Evolutionary conservation across 2,113 vertebrate genomes (phyloP).

Genomic region (Plotosus lineatus): DNA sequence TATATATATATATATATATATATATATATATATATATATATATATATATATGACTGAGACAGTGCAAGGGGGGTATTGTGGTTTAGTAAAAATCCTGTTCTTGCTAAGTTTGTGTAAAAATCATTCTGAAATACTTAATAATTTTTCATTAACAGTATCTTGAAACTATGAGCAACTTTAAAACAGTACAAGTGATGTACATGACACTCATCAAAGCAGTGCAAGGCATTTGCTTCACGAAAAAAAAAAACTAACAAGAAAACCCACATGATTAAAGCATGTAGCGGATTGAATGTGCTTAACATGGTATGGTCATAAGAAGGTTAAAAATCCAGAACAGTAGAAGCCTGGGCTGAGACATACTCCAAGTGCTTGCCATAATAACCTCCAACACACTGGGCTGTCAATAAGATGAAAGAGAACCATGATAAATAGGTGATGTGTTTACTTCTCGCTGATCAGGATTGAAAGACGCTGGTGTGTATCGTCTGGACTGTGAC

Average conservation of each 20-base stretch:
- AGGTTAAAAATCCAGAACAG: conserved; percentile 8
- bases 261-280: background rate
- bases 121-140: background rate
- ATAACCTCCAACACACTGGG: background rate
- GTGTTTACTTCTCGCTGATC: background rate
- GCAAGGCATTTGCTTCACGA: background rate
- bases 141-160: background rate
- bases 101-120: background rate
- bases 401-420: background rate
- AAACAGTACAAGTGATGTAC: background rate
- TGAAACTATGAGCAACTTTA: background rate
- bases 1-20: too few species aligned
- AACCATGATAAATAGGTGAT: background rate
- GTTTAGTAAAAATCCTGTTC: background rate
- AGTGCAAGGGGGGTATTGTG: background rate
- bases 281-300: background rate
- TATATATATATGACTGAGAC: conserved; percentile 1
- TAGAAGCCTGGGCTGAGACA: conserved; percentile 26
- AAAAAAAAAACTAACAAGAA: too few species aligned
- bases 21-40: too few species aligned
- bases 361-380: background rate
- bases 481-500: background rate
- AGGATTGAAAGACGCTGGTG: conserved; percentile 17
- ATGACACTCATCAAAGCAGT: background rate
- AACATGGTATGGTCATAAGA: background rate